phyloP scores from a whole-genome alignment of 2,797 vertebrate species.

The Tiaroga cobitis region DNA sequence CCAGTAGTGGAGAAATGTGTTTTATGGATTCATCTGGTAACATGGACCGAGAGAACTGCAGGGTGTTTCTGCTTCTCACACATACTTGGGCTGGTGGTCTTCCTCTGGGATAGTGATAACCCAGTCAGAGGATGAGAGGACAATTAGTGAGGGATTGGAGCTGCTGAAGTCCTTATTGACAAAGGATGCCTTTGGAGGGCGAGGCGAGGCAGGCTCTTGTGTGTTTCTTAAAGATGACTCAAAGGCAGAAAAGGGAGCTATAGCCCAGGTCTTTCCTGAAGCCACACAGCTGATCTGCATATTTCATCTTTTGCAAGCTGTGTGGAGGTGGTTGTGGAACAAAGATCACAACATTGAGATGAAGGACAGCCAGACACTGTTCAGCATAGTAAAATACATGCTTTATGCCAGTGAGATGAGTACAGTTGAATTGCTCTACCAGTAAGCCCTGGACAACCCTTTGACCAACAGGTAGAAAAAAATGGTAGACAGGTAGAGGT shows the following conservation, averaged over 20 bases:
- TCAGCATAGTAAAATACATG: not conserved
- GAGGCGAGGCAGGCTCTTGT: no score
- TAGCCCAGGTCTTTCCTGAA: constrained; percentile 1
- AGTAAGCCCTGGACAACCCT: not conserved
- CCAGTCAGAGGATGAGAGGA: not conserved
- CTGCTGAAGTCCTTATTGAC: not conserved
- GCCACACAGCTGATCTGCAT: not conserved
- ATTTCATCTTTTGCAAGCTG: not conserved
- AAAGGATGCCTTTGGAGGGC: no score
- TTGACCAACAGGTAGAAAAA: not conserved
- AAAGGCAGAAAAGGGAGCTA: no score
- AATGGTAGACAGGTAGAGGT: no score
- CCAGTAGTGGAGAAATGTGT: not conserved
- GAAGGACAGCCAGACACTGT: not conserved
- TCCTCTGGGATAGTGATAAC: not conserved
- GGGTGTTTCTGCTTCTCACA: not conserved
- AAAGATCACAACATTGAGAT: not conserved
- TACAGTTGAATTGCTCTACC: not conserved
- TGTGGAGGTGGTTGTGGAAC: constrained; percentile 8
- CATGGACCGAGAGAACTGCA: not conserved
- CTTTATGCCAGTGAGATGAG: not conserved
- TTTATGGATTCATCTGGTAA: not conserved
- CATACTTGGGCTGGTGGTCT: not conserved
- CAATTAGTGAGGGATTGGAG: not conserved
- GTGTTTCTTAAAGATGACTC: no score